phyloP scores from a whole-genome alignment of 2,113 vertebrate genomes.

The Ictalurus punctatus region DNA sequence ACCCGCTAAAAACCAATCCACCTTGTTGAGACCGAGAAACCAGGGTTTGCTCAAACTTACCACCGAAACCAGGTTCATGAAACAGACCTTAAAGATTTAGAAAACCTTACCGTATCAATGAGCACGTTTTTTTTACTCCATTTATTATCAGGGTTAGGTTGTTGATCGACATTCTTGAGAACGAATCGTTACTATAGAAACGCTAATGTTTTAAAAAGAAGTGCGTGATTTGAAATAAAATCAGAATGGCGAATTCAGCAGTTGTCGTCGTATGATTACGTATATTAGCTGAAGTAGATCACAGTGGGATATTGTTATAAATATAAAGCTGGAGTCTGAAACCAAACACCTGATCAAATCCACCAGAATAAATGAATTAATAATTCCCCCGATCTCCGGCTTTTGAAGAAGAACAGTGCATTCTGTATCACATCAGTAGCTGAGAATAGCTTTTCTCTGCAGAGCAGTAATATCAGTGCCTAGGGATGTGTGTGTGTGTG shows the following conservation, averaged over 20 bases:
- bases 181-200: background rate
- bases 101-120: background rate
- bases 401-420: constrained; percentile 18
- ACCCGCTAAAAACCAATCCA: no score
- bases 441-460: constrained; percentile 40
- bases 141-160: background rate
- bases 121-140: background rate
- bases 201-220: background rate
- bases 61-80: no score
- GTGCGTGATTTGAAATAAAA: background rate
- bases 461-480: constrained; percentile 18
- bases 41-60: no score
- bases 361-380: background rate
- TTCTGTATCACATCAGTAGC: constrained; percentile 29
- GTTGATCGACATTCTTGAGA: no score
- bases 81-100: no score
- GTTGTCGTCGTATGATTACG: background rate
- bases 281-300: background rate
- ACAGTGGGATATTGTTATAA: background rate
- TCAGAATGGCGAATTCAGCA: background rate
- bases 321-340: background rate
- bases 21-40: no score
- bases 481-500: constrained; percentile 28
- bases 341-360: background rate
- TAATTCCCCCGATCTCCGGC: background rate